Percentiles rank a stretch among this genome's conserved stretches.
phyloP scores from a whole-genome alignment of 2,113 vertebrate species.

The Phrynosoma platyrhinos region DNA sequence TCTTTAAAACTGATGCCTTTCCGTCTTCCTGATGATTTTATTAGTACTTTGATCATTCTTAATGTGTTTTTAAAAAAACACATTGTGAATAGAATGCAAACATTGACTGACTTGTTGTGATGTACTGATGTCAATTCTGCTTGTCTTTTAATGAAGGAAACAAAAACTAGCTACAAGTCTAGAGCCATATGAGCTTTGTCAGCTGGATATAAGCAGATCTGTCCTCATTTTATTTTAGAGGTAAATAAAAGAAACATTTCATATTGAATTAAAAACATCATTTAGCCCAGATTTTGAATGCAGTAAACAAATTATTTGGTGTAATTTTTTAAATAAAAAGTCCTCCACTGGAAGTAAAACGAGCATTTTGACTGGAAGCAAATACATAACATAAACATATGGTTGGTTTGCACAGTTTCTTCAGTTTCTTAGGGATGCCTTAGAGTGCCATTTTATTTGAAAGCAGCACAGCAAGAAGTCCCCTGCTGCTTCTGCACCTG shows the following conservation, averaged over 20 bases:
- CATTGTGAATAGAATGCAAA: neutral
- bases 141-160: neutral
- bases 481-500: constrained; percentile 20
- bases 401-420: constrained; percentile 25
- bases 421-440: neutral
- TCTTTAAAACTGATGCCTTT: neutral
- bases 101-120: fast-evolving
- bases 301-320: neutral
- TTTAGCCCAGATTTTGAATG: neutral
- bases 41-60: neutral
- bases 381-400: neutral
- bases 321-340: constrained; percentile 3
- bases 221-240: neutral
- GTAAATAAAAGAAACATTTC: neutral
- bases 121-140: neutral
- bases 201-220: neutral
- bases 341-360: fast-evolving
- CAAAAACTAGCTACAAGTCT: neutral
- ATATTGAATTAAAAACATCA: constrained; percentile 4
- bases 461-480: neutral
- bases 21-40: neutral
- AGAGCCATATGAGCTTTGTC: neutral
- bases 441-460: neutral
- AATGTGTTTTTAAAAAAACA: neutral
- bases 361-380: neutral